phyloP scores from a whole-genome alignment of 2,888 invertebrate genomes.

The Neoaliturus tenellus region DNA sequence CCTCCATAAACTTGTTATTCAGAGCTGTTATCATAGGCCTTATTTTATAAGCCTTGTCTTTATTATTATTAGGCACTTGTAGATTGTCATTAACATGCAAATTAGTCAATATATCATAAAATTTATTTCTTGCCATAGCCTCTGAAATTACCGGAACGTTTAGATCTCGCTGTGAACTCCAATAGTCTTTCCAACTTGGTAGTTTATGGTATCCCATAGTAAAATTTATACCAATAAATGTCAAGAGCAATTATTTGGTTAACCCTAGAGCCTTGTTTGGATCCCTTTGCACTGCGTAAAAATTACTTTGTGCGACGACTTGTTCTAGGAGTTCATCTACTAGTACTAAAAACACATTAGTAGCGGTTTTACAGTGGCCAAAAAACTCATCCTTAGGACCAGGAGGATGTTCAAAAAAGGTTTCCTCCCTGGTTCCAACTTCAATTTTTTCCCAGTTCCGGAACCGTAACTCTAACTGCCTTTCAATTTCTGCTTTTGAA shows the following conservation, averaged over 20 bases:
- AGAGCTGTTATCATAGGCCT: background rate
- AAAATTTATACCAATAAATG: conserved; percentile 35
- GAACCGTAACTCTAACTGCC: no score
- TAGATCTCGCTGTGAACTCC: background rate
- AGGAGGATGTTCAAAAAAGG: no score
- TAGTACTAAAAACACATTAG: background rate
- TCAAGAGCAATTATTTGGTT: background rate
- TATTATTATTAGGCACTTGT: conserved; percentile 12
- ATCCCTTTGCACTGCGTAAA: conserved; percentile 17
- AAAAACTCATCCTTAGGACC: no score
- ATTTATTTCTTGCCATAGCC: conserved; percentile 1
- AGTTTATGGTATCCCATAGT: conserved; percentile 24
- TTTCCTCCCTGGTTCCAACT: no score
- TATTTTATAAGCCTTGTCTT: conserved; percentile 37
- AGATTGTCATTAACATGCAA: conserved; percentile 37
- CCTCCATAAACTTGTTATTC: conserved; percentile 24
- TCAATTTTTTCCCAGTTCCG: no score
- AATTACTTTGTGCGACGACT: background rate
- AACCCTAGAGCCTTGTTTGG: background rate
- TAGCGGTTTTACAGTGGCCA: background rate
- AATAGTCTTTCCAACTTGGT: conserved; percentile 16
- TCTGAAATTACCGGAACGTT: background rate
- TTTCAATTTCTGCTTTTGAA: no score
- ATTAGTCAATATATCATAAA: conserved; percentile 12
- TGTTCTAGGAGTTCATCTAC: background rate